Percentiles rank a stretch among this genome's conserved stretches.
These are phyloP conservation scores for Chiridota heheva DNA, from an alignment of 35 echinoderm and acorn worm species.

Conservation along the genomic window DNA sequence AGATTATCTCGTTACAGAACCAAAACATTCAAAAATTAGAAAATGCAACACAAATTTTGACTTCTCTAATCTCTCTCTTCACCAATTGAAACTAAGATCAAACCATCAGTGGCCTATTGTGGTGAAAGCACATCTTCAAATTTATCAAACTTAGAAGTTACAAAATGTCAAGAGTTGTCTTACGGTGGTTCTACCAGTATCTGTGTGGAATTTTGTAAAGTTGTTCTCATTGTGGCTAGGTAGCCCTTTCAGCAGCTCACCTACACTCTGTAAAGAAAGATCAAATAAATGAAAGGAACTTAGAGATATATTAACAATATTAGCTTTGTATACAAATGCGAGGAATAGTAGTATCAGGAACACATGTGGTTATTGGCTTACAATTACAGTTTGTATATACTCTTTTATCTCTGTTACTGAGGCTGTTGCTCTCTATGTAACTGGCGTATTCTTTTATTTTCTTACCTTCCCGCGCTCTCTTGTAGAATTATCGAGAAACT, in stretches of 20 bases:
- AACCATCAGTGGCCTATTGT: background rate
- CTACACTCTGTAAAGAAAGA: constrained; percentile 76
- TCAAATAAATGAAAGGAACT: background rate
- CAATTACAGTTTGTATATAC: background rate
- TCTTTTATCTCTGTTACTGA: background rate
- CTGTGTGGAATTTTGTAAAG: constrained; percentile 87
- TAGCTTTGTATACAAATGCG: background rate
- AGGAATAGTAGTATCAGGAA: background rate
- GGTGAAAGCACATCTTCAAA: background rate
- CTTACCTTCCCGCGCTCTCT: too few relatives aligned
- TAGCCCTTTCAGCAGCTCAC: constrained; percentile 83
- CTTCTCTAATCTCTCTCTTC: background rate
- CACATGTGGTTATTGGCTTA: background rate
- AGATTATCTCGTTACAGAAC: background rate
- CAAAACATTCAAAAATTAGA: background rate
- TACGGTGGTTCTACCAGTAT: constrained; percentile 68
- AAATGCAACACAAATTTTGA: background rate
- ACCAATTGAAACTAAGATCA: background rate
- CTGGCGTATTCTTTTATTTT: background rate
- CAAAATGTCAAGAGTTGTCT: too few relatives aligned
- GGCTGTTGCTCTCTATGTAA: background rate
- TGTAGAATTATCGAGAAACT: too few relatives aligned
- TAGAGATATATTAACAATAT: background rate
- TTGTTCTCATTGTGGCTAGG: constrained; percentile 89
- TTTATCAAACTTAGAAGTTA: too few relatives aligned